phyloP scores from a whole-genome alignment of 2,888 invertebrate genomes.

The Erpobdella octoculata region DNA sequence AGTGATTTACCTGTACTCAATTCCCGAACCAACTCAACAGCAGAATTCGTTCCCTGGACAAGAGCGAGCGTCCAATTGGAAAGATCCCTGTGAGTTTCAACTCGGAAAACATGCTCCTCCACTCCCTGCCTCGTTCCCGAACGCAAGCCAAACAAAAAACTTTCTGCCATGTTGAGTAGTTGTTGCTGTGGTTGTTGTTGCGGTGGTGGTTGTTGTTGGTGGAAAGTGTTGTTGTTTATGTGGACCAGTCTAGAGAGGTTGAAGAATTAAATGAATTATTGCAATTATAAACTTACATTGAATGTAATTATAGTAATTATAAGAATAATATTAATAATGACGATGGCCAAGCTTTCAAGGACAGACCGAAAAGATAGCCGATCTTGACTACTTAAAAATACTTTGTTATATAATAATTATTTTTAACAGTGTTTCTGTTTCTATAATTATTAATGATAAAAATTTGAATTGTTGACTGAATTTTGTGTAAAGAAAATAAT shows the following conservation, averaged over 20 bases:
- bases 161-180: conserved; percentile 11
- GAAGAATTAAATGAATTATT: conserved; percentile 35
- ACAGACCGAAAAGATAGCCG: no score
- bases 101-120: conserved; percentile 74
- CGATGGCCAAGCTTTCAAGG: no score
- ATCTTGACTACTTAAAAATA: no score
- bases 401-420: no score
- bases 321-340: no score
- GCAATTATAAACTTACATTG: neutral
- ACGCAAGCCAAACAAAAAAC: conserved; percentile 56
- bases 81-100: conserved; percentile 88
- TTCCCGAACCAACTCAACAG: conserved; percentile 78
- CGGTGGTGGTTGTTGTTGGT: conserved; percentile 2
- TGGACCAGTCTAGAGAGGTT: conserved; percentile 41
- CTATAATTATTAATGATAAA: no score
- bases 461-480: no score
- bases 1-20: conserved; percentile 72
- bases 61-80: conserved; percentile 85
- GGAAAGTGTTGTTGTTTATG: conserved; percentile 41
- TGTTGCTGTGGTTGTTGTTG: conserved; percentile 7
- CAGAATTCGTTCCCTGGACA: conserved; percentile 88
- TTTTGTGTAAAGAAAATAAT: no score
- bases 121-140: conserved; percentile 82
- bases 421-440: no score
- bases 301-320: no score